Percentiles rank a stretch among this genome's conserved stretches.
Conservation (phyloP, 2,113 vertebrate species). For the Mesoclemmys tuberculata region DNA sequence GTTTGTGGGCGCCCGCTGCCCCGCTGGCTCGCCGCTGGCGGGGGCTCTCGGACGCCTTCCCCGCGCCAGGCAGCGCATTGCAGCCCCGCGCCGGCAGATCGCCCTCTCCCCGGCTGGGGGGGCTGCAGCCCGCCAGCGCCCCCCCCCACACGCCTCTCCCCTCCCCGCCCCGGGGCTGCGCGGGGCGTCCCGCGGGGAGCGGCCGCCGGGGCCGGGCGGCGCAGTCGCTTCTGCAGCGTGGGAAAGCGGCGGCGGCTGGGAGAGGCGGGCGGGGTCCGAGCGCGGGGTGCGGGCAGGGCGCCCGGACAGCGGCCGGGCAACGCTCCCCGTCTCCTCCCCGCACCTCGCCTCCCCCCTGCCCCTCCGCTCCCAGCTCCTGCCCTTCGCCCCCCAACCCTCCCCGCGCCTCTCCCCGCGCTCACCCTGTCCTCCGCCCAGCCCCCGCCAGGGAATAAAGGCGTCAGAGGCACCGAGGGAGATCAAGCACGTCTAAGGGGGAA, state of each 20-base stretch:
- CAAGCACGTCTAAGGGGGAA: too few relatives aligned
- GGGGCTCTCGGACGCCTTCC: slow-evolving; percentile 59
- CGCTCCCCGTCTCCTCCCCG: neutral
- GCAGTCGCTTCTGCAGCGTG: neutral
- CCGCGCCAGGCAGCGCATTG: slow-evolving; percentile 49
- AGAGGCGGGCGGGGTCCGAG: neutral
- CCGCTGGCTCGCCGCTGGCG: slow-evolving; percentile 48
- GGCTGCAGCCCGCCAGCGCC: neutral
- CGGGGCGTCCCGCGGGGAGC: neutral
- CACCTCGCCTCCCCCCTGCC: neutral
- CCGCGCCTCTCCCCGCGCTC: too few relatives aligned
- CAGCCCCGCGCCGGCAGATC: neutral
- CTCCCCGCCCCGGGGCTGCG: neutral
- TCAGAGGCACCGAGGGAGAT: too few relatives aligned
- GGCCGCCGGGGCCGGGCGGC: neutral
- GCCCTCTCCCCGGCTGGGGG: neutral
- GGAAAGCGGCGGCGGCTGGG: neutral
- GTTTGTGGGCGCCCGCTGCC: slow-evolving; percentile 4
- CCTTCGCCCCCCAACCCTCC: too few relatives aligned
- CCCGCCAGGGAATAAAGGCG: neutral
- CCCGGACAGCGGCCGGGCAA: neutral
- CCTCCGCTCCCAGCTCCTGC: neutral
- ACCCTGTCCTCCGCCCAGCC: too few relatives aligned
- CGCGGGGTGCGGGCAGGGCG: neutral
- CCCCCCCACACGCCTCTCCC: too few relatives aligned